Evolutionary conservation across 2,113 vertebrate genomes (phyloP).

Genomic region (Notiomystis cincta): DNA sequence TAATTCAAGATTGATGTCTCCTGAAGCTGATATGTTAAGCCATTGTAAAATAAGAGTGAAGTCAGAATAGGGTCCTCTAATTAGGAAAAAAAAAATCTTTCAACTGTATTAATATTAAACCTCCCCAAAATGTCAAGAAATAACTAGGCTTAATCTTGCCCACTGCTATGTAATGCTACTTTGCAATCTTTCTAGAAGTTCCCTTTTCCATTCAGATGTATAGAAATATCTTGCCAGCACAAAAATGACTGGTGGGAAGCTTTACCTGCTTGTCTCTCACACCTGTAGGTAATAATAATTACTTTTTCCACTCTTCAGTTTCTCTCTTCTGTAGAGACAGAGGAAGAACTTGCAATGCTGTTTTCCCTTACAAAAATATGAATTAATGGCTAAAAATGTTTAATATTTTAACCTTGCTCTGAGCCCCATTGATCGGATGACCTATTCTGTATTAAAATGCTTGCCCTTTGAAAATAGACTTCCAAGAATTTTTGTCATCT

Average conservation of each 20-base stretch:
- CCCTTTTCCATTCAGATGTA: neutral
- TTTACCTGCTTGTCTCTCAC: neutral
- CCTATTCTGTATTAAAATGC: neutral
- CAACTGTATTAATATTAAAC: neutral
- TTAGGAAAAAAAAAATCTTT: neutral
- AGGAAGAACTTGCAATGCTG: neutral
- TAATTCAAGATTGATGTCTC: neutral
- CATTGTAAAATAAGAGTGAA: neutral
- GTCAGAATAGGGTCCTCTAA: neutral
- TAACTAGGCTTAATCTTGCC: neutral
- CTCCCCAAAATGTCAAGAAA: neutral
- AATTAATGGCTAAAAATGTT: neutral
- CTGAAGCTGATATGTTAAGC: neutral
- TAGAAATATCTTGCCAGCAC: neutral
- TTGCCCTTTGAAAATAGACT: conserved; percentile 11
- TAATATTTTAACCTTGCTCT: neutral
- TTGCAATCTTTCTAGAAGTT: neutral
- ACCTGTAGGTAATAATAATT: neutral
- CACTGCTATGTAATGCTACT: neutral
- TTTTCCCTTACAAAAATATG: conserved; percentile 33
- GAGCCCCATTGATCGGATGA: neutral
- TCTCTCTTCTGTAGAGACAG: neutral
- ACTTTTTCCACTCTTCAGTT: neutral
- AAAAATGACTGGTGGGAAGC: neutral
- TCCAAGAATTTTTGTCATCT: neutral